Evolutionary conservation across 2,113 vertebrate genomes (phyloP), one percentile per base, ranked within the genome.

Genomic region (Ceratotherium simum): DNA sequence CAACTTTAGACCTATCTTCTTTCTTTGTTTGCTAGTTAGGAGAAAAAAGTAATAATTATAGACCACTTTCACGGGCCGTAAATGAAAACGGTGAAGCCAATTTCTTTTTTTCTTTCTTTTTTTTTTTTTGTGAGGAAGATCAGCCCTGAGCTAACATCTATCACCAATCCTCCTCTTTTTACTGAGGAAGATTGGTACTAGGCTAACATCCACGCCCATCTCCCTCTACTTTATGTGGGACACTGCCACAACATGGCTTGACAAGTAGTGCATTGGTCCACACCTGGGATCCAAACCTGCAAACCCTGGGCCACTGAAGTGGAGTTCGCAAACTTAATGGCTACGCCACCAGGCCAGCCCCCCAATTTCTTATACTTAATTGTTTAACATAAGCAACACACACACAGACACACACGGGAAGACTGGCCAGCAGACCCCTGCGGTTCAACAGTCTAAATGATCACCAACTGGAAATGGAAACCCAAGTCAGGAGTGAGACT

Each of bases 61-160:
- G 51, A 62, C 0, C 23, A 6, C 21, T 1, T 51, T 51, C 54
- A 14, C 8, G 42, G 27, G 0, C 12, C 14, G 9, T 25, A 72
- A 46, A n/a, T 36, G 5, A 54, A 51, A 90, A 62, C 18, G 9
- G 13, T 6, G 51, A 73, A 23, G 20, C 17, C 29, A 25, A 8
- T 62, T 54, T 87, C 11, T 5, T 46, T 42, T 42, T 42, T 42
- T 42, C 5, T 42, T 42, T 42, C n/a, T n/a, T 42, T 5, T 42
- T 42, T 42, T 42, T 42, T 42, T 42, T 42, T 42, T 42, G 42
- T 42, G 42, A 42, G 42, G 42, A 42, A 42, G 42, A 42, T 42
- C 5, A 42, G 42, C 42, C 42, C 42, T 42, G 42, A 42, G 42
- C 42, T 42, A 42, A 42, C 42, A 42, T 42, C 42, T 42, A 42